Percentiles rank a stretch among this genome's conserved stretches.
Conservation (phyloP, 2,797 vertebrate genomes). For the Eremophila alpestris region DNA sequence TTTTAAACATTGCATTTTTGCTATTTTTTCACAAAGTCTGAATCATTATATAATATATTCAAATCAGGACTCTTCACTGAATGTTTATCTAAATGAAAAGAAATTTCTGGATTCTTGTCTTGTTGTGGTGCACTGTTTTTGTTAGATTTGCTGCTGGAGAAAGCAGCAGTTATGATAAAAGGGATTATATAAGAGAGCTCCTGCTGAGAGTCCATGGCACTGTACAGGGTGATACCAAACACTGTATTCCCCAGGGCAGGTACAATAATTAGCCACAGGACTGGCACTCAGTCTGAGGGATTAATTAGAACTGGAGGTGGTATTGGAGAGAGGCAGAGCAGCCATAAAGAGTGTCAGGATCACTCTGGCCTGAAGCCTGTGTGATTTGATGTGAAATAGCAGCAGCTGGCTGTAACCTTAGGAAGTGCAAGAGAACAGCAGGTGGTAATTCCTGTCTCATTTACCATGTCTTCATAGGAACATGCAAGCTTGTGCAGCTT, state of each 20-base stretch:
- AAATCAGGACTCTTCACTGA: not conserved
- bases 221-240: conserved; percentile 27
- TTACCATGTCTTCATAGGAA: conserved; percentile 68
- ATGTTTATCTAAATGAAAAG: not conserved
- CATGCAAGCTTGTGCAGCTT: conserved; percentile 49
- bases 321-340: not conserved
- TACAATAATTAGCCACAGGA: conserved; percentile 44
- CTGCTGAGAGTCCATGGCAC: not conserved
- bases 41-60: not conserved
- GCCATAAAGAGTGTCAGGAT: conserved; percentile 36
- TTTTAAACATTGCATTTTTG: not conserved
- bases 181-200: conserved; percentile 31
- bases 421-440: conserved; percentile 70
- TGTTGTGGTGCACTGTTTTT: not conserved
- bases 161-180: conserved; percentile 50
- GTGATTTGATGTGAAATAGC: conserved; percentile 61
- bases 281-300: conserved; percentile 5
- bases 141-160: conserved; percentile 46
- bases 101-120: conserved; percentile 9
- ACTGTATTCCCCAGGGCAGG: conserved; percentile 21
- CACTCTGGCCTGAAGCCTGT: conserved; percentile 44
- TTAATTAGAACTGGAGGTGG: conserved; percentile 59
- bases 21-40: not conserved
- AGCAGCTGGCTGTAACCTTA: conserved; percentile 70
- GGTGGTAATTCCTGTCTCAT: conserved; percentile 73